Conservation (phyloP, 2,888 invertebrate genomes). For the Dryocosmus kuriphilus region DNA sequence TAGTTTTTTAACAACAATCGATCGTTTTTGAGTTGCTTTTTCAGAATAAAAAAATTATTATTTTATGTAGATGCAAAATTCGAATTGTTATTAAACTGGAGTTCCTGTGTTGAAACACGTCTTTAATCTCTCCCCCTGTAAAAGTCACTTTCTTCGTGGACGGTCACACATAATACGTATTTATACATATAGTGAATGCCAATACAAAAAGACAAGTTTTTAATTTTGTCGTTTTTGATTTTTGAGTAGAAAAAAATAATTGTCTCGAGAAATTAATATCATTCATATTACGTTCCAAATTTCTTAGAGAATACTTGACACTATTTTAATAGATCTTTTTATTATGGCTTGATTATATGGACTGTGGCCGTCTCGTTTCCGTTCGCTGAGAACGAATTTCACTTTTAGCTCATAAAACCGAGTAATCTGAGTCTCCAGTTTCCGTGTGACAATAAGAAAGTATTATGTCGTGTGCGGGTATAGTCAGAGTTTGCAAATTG, state of each 20-base stretch:
- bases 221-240: no score
- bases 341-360: slow-evolving; percentile 35
- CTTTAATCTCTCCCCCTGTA: no score
- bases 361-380: slow-evolving; percentile 7
- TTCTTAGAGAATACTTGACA: slow-evolving; percentile 7
- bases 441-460: slow-evolving; percentile 40
- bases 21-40: no score
- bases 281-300: background rate
- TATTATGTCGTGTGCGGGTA: slow-evolving; percentile 42
- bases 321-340: slow-evolving; percentile 24
- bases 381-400: slow-evolving; percentile 61
- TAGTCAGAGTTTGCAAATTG: background rate
- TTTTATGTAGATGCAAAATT: no score
- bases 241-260: no score
- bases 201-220: background rate
- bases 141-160: no score
- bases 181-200: background rate
- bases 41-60: no score
- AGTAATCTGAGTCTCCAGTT: slow-evolving; percentile 57
- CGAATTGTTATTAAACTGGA: no score
- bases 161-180: no score
- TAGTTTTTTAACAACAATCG: no score
- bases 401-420: slow-evolving; percentile 69
- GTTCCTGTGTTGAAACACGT: no score
- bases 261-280: background rate